These are phyloP conservation scores for Arnoldichthys spilopterus DNA, from an alignment of 2,797 vertebrate species.

Conservation along the genomic window DNA sequence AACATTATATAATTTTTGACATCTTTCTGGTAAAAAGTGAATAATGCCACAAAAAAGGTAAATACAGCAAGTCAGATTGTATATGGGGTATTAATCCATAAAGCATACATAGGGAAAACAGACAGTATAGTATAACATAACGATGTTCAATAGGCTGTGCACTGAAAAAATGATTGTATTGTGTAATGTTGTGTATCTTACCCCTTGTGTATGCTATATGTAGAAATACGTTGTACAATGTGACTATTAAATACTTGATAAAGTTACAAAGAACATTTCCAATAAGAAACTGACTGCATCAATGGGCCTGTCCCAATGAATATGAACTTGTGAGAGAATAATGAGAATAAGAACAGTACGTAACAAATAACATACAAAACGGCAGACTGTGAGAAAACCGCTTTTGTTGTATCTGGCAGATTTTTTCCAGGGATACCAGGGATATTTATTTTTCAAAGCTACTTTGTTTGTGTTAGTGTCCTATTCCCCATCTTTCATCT, in stretches of 20 bases:
- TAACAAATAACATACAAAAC: slow-evolving; percentile 40
- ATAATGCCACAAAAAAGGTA: slow-evolving; percentile 64
- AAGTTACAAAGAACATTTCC: slow-evolving; percentile 46
- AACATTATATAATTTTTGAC: slow-evolving; percentile 82
- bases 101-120: slow-evolving; percentile 57
- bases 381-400: not conserved
- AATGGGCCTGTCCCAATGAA: slow-evolving; percentile 16
- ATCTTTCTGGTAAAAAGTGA: slow-evolving; percentile 68
- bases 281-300: slow-evolving; percentile 46
- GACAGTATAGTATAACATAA: slow-evolving; percentile 43
- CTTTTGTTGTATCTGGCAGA: not conserved
- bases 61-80: slow-evolving; percentile 54
- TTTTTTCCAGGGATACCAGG: slow-evolving; percentile 23
- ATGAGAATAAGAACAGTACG: slow-evolving; percentile 31
- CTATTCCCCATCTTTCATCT: slow-evolving; percentile 1
- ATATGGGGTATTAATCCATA: slow-evolving; percentile 61
- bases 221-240: slow-evolving; percentile 59
- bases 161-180: slow-evolving; percentile 33
- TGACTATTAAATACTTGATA: slow-evolving; percentile 59
- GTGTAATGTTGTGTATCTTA: slow-evolving; percentile 27
- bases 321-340: slow-evolving; percentile 25
- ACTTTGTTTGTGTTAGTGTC: slow-evolving; percentile 41
- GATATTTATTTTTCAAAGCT: slow-evolving; percentile 1
- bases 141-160: slow-evolving; percentile 30
- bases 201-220: slow-evolving; percentile 55